These are phyloP conservation scores for Fringilla coelebs DNA, from an alignment of 2,797 vertebrate genomes.

Conservation along the genomic window DNA sequence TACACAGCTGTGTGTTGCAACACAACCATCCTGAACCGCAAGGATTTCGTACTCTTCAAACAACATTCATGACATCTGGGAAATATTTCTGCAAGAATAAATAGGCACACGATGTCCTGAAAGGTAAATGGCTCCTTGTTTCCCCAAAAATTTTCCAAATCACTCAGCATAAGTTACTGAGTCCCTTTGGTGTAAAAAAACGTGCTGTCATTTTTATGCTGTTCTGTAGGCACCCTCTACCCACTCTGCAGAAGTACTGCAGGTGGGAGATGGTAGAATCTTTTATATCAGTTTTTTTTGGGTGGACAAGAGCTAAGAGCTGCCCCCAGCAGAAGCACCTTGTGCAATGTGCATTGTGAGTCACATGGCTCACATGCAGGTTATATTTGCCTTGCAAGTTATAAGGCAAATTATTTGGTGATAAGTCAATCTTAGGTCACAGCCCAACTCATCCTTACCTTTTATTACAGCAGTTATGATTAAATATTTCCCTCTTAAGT, in stretches of 20 bases:
- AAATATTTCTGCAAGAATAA: conserved; percentile 5
- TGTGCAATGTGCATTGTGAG: neutral
- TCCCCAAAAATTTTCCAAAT: neutral
- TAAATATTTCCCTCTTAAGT: neutral
- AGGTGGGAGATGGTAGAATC: neutral
- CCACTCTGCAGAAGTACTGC: neutral
- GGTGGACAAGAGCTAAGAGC: neutral
- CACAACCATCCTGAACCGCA: neutral
- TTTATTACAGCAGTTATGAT: neutral
- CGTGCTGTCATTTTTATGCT: neutral
- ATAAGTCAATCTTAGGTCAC: neutral
- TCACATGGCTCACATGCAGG: neutral
- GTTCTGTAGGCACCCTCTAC: neutral
- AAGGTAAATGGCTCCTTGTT: neutral
- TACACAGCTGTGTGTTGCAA: neutral
- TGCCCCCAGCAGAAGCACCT: neutral
- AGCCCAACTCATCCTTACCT: neutral
- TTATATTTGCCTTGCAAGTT: neutral
- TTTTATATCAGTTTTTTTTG: neutral
- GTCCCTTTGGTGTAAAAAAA: neutral
- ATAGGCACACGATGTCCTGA: neutral
- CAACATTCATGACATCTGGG: neutral
- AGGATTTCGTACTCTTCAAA: neutral
- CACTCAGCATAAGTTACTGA: neutral
- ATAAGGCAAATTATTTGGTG: neutral